A percentile compares a stretch with the other conserved stretches of the same genome.
Conservation (phyloP, 2,113 vertebrate genomes). For the human (Homo sapiens) region GRCh38 chr4:122181501-122182000, state of each 20-base stretch:
- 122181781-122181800: not conserved
- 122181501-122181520: not conserved
- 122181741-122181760: not conserved
- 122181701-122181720: not conserved
- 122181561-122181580: not conserved
- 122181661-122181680: not conserved
- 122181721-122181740: not conserved
- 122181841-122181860: not conserved
- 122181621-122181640: constrained; percentile 3
- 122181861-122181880: not conserved
- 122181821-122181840: not conserved
- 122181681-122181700: not conserved
- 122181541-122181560: not conserved
- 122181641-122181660: not conserved
- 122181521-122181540: not conserved
- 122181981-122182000: not conserved
- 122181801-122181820: not conserved
- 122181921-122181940: constrained; percentile 6
- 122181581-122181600: not conserved
- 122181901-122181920: not conserved
- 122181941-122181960: not conserved
- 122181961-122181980: not conserved
- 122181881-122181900: not conserved
- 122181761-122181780: not conserved
- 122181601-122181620: not conserved